Evolutionary conservation across 2,797 vertebrate species (phyloP), one percentile per base, ranked within the genome.

Genomic region (Rallus crepitans): DNA sequence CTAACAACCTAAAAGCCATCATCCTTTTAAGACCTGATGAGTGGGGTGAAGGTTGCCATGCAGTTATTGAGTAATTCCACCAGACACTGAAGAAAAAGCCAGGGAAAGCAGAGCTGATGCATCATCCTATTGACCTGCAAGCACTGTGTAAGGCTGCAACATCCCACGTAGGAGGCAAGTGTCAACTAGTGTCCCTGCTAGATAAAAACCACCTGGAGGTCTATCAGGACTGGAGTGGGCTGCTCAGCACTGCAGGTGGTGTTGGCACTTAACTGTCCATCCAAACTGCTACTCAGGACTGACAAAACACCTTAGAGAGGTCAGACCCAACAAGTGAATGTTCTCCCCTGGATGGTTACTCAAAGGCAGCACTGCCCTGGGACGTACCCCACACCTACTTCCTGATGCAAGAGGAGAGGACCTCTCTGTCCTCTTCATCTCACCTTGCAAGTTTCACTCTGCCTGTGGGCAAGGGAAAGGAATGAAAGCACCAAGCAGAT

Each of bases 121-220:
- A 45, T 31, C 47, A 33, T 35, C 30, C 63, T 6, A 0, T 8
- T 60, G 56, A 15, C 2, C 0, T 65, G 53, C 33, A 63, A 59
- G 42, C 24, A 18, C 0, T 1, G 19, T 45, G 21, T 15, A 15
- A 73, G 39, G 39, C 33, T 75, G 70, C 35, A 7, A 12, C 4
- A 5, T 15, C 20, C 16, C 11, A 7, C 0, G 0, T 2, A 37
- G 33, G 20, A 88, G 14, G 28, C n/a, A 77, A 40, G 6, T 23
- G 28, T 25, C 64, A 56, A 2, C 20, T 59, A 25, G 8, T 33
- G 17, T 47, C 66, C 57, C 66, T 35, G 28, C 12, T 35, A 27
- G 27, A 2, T 39, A 68, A 39, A 12, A 55, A 18, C 9, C 6
- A 9, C 16, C 4, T 37, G 37, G 37, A 37, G 37, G 37, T 37